These are phyloP conservation scores for Fratercula arctica DNA, from an alignment of 2,797 vertebrate genomes.

Conservation along the genomic window DNA sequence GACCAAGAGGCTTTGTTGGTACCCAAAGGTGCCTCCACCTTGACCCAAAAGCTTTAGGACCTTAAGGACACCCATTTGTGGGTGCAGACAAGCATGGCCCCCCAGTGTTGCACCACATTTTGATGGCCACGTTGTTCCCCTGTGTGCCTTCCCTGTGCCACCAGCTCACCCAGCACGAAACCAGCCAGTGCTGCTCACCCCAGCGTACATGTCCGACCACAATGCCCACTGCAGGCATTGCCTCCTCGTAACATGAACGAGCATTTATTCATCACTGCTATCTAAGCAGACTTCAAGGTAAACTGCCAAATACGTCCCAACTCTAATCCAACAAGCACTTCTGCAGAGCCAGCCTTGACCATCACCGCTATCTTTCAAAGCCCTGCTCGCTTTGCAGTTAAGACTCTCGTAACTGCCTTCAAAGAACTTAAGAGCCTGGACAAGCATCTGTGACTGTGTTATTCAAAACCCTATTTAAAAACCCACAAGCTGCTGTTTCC, in stretches of 20 bases:
- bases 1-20: background rate
- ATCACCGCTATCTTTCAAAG: background rate
- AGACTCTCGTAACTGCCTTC: background rate
- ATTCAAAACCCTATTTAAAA: background rate
- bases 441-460: background rate
- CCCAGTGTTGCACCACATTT: rapidly evolving
- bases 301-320: background rate
- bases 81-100: background rate
- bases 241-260: background rate
- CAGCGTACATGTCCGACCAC: rapidly evolving
- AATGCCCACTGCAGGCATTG: rapidly evolving
- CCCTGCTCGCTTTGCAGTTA: background rate
- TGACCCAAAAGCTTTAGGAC: background rate
- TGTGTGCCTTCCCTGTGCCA: background rate
- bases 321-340: background rate
- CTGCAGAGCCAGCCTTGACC: background rate
- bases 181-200: background rate
- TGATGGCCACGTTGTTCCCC: background rate
- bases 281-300: background rate
- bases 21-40: background rate
- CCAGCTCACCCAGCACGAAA: rapidly evolving
- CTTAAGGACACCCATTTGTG: background rate
- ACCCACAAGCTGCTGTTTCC: background rate
- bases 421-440: background rate
- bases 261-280: background rate